phyloP scores from a whole-genome alignment of 2,888 invertebrate species.

The Coelopa pilipes region DNA sequence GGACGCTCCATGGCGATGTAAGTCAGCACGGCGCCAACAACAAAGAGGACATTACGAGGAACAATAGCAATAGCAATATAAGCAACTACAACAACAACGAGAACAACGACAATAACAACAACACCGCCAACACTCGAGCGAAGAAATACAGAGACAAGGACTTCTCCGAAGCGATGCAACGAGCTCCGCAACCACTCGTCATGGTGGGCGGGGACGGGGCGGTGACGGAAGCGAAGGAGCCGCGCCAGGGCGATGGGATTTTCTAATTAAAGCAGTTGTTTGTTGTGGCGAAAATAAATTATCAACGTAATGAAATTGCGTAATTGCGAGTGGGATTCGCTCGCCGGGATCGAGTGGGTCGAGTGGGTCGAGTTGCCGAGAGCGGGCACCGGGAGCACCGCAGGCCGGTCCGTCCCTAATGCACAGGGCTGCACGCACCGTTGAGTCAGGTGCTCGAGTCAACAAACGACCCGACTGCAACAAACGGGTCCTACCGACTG shows the following conservation, averaged over 20 bases:
- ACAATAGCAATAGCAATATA: no score
- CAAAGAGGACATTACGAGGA: background rate
- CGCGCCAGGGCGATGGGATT: conserved; percentile 18
- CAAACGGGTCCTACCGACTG: no score
- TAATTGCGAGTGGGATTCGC: conserved; percentile 33
- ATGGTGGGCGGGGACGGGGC: no score
- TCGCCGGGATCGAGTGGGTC: background rate
- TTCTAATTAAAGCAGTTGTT: conserved; percentile 41
- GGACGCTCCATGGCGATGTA: background rate
- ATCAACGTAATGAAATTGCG: conserved; percentile 42
- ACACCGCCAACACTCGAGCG: no score
- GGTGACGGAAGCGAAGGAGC: background rate
- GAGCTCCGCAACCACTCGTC: no score
- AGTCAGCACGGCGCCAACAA: conserved; percentile 1
- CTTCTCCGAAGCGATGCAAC: no score
- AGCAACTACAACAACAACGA: no score
- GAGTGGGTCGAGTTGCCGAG: background rate
- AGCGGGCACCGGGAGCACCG: background rate
- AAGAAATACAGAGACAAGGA: no score
- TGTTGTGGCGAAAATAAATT: conserved; percentile 43
- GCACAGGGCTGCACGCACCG: background rate
- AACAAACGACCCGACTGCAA: no score
- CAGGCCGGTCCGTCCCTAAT: background rate
- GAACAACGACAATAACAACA: no score
- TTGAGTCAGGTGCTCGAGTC: no score